Base-by-base conservation (phyloP, 1,140 invertebrate species). In the Ips nitidus region DNA sequence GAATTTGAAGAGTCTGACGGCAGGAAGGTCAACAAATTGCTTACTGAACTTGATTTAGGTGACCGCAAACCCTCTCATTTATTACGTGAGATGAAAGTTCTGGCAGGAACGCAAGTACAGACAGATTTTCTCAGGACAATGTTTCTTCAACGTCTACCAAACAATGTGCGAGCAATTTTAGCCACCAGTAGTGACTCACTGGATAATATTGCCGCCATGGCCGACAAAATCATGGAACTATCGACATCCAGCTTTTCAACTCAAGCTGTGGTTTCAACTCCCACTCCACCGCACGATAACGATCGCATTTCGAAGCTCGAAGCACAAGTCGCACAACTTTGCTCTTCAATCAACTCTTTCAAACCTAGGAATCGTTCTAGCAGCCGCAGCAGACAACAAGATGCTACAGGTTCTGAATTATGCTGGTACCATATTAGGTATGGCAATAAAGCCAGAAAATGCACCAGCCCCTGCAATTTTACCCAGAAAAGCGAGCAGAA, bases 391-490 rank as follows among this genome's bases (percentile, higher is more conserved):
- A 64, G 61, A 39, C 42, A 47, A 1, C 56, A 1, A 7, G 1
- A 58, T 56, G 58, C 57, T 41, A 41, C n/a, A 36, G 40, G 55
- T 53, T 47, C 58, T 59, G 43, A 50, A 38, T 45, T 63, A 36
- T 77, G 75, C 57, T 77, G 71, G 71, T 77, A 77, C 47, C 75
- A 76, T 47, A 68, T 39, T n/a, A 71, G 58, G 4, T 76, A 72
- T 60, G 68, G 62, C 7, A 39, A 50, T 1, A 67, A 73, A 45
- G 74, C 78, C 1, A 59, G 38, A 1, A 77, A 73, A 52, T 79
- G 75, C 62, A 56, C 47, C 38, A 38, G 37, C 53, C 6, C 75
- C 75, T 52, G n/a, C 8, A 22, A 8, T 7, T 63, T 63, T 50
- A 22, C 2, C 37, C 53, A 1, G 37, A 56, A 56, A 56, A 56